Evolutionary conservation across 1,140 invertebrate species (phyloP), one percentile per base, ranked within the genome.

Genomic region (Thaumatotibia leucotreta): DNA sequence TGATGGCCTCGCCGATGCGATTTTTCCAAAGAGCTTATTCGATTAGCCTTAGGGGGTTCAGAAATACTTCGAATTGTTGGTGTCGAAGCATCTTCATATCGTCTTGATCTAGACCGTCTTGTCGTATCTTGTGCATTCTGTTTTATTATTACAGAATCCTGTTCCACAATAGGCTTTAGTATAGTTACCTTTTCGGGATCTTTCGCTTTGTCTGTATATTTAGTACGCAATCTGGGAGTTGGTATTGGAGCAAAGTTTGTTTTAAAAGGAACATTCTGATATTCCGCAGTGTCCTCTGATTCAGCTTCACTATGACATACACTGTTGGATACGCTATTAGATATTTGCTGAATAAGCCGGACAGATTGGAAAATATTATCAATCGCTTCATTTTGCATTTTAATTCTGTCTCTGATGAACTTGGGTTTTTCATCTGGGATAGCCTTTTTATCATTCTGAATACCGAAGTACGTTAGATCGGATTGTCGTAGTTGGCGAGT

Each of bases 401-500:
- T 58, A 20, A 63, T 61, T 29, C 65, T 63, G 14, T 39, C 35
- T 14, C 58, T 62, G 23, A 27, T 33, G 17, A 17, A 32, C 29
- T 27, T 23, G 0, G 24, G 27, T n/a, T 52, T 72, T 45, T 80
- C 72, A 17, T 65, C 67, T 27, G 35, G 5, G 62, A 72, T 77
- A 14, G 31, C 68, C 17, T 52, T 68, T 61, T 24, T 70, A 8
- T 49, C 61, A 11, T 80, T 78, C 22, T 77, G 69, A 24, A 91
- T 72, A 27, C 88, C 88, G 66, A 91, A 91, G 68, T 88, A 91
- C 6, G 83, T 83, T 61, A 91, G 72, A 61, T 91, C 88, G 52
- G 77, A 86, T 50, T 82, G 79, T 65, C 83, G 69, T 22, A 91
- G 76, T 80, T 88, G 77, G 66, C 88, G 80, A 23, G 82, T 80